These are phyloP conservation scores for Collichthys lucidus DNA, from an alignment of 2,113 vertebrate genomes.

Conservation along the genomic window DNA sequence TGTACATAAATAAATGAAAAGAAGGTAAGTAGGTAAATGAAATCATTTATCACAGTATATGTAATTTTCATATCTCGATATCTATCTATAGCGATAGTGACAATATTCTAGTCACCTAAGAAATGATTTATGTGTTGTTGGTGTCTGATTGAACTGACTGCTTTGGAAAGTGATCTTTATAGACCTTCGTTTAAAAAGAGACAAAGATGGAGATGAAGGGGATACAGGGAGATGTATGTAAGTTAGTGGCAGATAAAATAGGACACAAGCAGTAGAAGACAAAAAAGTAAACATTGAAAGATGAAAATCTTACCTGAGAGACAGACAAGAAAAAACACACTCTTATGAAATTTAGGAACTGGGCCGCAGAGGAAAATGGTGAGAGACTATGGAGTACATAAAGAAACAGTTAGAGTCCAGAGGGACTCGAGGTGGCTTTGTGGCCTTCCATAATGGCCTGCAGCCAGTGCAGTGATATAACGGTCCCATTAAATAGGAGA, in stretches of 20 bases:
- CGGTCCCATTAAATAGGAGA: constrained; percentile 74
- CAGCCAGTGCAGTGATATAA: constrained; percentile 71
- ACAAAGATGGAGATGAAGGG: not conserved
- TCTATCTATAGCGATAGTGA: not conserved
- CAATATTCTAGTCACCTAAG: not conserved
- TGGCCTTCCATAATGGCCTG: constrained; percentile 68
- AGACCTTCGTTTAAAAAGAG: not conserved
- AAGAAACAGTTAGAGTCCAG: constrained; percentile 52
- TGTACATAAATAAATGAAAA: not conserved
- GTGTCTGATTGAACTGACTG: not conserved
- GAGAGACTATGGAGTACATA: constrained; percentile 44
- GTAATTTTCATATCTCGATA: not conserved
- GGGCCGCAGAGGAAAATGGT: not conserved
- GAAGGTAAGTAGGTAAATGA: not conserved
- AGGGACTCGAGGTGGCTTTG: constrained; percentile 60
- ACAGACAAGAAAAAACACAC: constrained; percentile 15
- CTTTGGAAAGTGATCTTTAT: constrained; percentile 2
- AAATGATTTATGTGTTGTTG: not conserved
- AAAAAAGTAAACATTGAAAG: constrained; percentile 6
- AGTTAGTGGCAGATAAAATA: not conserved
- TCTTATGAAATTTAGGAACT: not conserved
- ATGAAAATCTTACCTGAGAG: not conserved
- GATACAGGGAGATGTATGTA: not conserved
- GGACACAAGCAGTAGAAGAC: not conserved
- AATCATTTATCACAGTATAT: not conserved